Base-by-base conservation (phyloP, 2,797 vertebrate genomes). In the Spondyliosoma cantharus region DNA sequence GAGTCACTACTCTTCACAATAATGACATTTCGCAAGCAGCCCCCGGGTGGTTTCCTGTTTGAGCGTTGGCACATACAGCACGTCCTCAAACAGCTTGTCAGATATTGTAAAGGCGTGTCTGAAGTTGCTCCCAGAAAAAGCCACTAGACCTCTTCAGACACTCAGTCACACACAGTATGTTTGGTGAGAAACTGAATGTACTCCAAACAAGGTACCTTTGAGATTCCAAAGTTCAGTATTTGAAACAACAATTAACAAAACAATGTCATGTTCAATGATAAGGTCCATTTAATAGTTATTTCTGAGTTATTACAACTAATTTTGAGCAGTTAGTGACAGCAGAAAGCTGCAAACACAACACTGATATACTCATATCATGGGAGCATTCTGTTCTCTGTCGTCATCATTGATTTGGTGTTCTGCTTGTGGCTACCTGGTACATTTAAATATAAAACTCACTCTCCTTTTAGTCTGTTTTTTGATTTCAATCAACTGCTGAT, bases 31-130 rank as follows among this genome's bases (percentile, higher is more conserved):
- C 29, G 46, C 27, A 15, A 1, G n/a, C n/a, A 45, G 24, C 16
- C 59, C n/a, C 69, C 3, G 12, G 59, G 72, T 3, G 22, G 27
- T 78, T 88, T 76, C 43, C 56, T 56, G 53, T 57, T 49, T n/a
- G 6, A 66, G 17, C 32, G 37, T 19, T 82, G 78, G 57, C 68
- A 75, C 14, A 2, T 20, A 46, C 3, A 62, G 24, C 16, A 63
- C 37, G 53, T 67, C 22, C 20, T 54, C 22, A 48, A 56, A 29
- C 54, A 20, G 24, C 13, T 29, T 52, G 27, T 25, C 37, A 57
- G 52, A 57, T 46, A 17, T 20, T 67, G 43, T 56, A 14, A 22
- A 11, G 50, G 0, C 68, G 62, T 20, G 6, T 46, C 57, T 24
- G 14, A 56, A 60, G 16, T 19, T 22, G 43, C 27, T 57, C 48